Percentiles rank a stretch among this genome's conserved stretches.
Evolutionary conservation across 2,113 vertebrate genomes (phyloP).

Genomic region (Speoplatyrhinus poulsoni): DNA sequence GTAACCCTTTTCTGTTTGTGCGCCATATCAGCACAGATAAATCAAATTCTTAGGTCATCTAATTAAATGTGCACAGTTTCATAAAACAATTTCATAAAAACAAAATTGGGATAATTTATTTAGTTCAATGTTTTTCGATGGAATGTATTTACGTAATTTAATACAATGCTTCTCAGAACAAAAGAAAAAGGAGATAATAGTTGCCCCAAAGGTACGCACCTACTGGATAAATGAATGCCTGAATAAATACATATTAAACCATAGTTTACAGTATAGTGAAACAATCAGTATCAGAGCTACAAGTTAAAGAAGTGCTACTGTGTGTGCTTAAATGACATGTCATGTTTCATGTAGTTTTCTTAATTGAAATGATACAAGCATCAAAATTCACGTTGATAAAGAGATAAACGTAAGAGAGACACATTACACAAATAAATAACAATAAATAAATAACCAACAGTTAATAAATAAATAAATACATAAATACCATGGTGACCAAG

Average conservation of each 20-base stretch:
- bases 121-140: background rate
- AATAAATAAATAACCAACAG: slow-evolving; percentile 80
- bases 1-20: slow-evolving; percentile 30
- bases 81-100: too few species aligned
- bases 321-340: slow-evolving; percentile 23
- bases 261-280: slow-evolving; percentile 30
- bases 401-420: slow-evolving; percentile 55
- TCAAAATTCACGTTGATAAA: slow-evolving; percentile 64
- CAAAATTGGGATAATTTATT: background rate
- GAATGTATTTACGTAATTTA: background rate
- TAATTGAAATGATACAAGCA: slow-evolving; percentile 49
- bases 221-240: slow-evolving; percentile 58
- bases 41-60: slow-evolving; percentile 35
- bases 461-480: slow-evolving; percentile 87
- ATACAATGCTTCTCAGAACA: slow-evolving; percentile 6
- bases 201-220: slow-evolving; percentile 68
- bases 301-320: slow-evolving; percentile 64
- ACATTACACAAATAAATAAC: slow-evolving; percentile 71
- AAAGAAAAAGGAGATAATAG: background rate
- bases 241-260: slow-evolving; percentile 25
- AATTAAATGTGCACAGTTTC: slow-evolving; percentile 21
- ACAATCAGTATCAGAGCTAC: slow-evolving; percentile 49
- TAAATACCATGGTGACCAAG: slow-evolving; percentile 77
- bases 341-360: slow-evolving; percentile 1
- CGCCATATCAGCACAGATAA: slow-evolving; percentile 27